These are phyloP conservation scores for Ceratothoa steindachneri DNA, from an alignment of 2,888 invertebrate genomes.

Conservation along the genomic window DNA sequence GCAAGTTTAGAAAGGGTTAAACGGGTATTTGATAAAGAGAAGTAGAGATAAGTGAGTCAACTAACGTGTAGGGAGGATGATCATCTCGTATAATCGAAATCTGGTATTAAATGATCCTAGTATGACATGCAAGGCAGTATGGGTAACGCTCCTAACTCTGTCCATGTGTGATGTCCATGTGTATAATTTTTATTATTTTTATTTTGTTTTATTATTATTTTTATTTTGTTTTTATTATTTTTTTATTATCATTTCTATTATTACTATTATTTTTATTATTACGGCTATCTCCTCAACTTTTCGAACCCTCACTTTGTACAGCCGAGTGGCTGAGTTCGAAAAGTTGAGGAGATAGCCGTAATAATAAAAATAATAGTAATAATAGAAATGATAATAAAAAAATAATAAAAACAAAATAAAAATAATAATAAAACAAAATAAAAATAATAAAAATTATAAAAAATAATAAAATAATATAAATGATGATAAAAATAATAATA, in stretches of 20 bases:
- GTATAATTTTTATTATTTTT: not conserved
- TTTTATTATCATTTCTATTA: not conserved
- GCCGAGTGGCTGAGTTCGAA: not conserved
- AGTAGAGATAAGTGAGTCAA: no score
- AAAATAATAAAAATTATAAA: not conserved
- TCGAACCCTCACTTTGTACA: not conserved
- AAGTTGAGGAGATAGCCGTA: not conserved
- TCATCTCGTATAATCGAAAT: no score
- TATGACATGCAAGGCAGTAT: no score
- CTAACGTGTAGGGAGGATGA: no score
- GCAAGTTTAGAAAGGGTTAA: no score
- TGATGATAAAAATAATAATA: no score
- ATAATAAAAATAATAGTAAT: not conserved
- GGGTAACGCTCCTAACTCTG: not conserved
- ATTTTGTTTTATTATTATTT: not conserved
- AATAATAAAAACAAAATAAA: not conserved
- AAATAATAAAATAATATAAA: not conserved
- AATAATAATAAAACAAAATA: not conserved
- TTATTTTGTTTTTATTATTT: not conserved
- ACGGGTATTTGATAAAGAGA: no score
- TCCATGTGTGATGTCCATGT: not conserved
- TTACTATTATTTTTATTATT: not conserved
- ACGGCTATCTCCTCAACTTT: not conserved
- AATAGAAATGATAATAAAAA: not conserved
- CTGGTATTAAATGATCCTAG: no score